Conservation (phyloP, 1,140 invertebrate genomes). For the Eciton burchellii region DNA sequence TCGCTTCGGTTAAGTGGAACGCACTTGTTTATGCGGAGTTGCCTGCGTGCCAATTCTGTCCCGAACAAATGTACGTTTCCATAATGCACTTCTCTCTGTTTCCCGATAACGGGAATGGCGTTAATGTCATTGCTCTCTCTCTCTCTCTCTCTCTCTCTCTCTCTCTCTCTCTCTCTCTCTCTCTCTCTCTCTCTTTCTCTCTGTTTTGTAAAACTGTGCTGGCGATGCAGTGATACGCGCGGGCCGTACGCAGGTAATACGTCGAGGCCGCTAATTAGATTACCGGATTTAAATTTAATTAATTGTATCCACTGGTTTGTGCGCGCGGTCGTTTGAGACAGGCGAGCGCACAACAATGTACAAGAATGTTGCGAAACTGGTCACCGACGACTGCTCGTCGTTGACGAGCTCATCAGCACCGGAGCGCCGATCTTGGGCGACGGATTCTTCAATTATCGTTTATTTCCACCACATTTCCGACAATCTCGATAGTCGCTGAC, state of each 20-base stretch:
- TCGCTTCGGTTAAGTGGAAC: conserved; percentile 30
- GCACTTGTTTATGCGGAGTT: conserved; percentile 48
- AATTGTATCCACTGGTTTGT: conserved; percentile 7
- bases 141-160: too few relatives aligned
- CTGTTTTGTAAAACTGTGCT: conserved; percentile 43
- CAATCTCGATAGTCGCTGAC: too few relatives aligned
- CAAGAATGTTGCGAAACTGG: not conserved
- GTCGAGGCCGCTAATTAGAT: conserved; percentile 28
- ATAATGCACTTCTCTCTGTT: conserved; percentile 48
- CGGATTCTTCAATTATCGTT: too few relatives aligned
- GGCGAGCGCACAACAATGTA: not conserved
- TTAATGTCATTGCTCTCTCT: conserved; percentile 13
- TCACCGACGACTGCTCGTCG: too few relatives aligned
- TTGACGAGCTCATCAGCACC: too few relatives aligned
- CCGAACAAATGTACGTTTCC: conserved; percentile 50
- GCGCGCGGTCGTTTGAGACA: not conserved
- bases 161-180: too few relatives aligned
- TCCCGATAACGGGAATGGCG: conserved; percentile 35
- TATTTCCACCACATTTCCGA: too few relatives aligned
- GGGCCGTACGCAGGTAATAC: too few relatives aligned
- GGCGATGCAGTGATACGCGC: not conserved
- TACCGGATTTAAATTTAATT: conserved; percentile 39
- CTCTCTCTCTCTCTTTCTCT: too few relatives aligned
- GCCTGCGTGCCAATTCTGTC: conserved; percentile 44
- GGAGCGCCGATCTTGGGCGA: too few relatives aligned